A percentile compares a stretch with the other conserved stretches of the same genome.
phyloP scores from a whole-genome alignment of 2,888 invertebrate species.

The Metallyticus violacea region DNA sequence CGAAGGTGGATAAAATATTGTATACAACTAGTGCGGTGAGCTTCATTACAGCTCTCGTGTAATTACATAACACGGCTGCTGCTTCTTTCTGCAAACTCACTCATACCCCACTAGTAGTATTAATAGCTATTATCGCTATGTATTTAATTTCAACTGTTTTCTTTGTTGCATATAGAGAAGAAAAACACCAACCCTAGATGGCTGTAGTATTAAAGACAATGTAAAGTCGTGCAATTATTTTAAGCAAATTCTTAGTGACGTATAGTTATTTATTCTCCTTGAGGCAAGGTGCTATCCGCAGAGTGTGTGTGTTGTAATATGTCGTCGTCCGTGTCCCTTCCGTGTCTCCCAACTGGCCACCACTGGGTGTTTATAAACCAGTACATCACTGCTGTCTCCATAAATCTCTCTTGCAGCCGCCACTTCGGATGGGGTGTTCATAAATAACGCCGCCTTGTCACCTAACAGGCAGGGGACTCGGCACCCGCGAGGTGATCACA shows the following conservation, averaged over 20 bases:
- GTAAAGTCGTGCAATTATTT: not conserved
- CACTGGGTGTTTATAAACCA: conserved; percentile 10
- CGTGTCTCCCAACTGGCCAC: not conserved
- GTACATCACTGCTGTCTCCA: not conserved
- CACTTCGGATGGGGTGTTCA: not conserved
- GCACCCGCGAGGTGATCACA: not conserved
- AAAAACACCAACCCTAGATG: not conserved
- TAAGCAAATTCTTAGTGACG: too few relatives aligned
- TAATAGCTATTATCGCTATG: too few relatives aligned
- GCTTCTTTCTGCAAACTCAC: too few relatives aligned
- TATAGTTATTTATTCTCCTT: not conserved
- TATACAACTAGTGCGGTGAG: too few relatives aligned
- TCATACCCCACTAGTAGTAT: too few relatives aligned
- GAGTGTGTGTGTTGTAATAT: not conserved
- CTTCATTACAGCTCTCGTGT: too few relatives aligned
- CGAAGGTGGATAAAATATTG: too few relatives aligned
- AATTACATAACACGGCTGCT: too few relatives aligned
- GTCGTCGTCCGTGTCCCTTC: not conserved
- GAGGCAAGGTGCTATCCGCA: not conserved
- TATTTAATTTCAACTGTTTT: too few relatives aligned
- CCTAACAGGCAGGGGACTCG: too few relatives aligned
- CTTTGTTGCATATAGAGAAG: not conserved
- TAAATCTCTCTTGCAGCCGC: conserved; percentile 1
- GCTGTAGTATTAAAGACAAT: not conserved
- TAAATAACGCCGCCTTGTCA: conserved; percentile 6